Evolutionary conservation across 92 coral and sea anemone genomes (phyloP).

Genomic region (Virgularia gustaviana): DNA sequence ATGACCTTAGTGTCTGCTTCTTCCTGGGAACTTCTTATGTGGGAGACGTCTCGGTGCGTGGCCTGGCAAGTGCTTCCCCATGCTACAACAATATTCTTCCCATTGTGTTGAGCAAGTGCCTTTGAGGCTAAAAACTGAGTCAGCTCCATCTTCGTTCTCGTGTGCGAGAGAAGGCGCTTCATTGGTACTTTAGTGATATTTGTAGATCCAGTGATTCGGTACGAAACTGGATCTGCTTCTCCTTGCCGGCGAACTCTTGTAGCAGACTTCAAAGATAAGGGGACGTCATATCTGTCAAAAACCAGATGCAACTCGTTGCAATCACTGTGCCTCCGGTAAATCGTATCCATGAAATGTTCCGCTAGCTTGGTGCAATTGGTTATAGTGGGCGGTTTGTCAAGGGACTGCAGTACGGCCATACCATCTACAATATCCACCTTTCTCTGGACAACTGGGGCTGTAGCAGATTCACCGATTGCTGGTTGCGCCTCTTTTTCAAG

Average conservation of each 20-base stretch:
- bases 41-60: slow-evolving; percentile 3
- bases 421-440: slow-evolving; percentile 50
- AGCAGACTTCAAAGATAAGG: slow-evolving; percentile 54
- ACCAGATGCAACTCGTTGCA: slow-evolving; percentile 47
- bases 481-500: slow-evolving; percentile 48
- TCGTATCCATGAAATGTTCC: slow-evolving; percentile 36
- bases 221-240: slow-evolving; percentile 45
- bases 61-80: slow-evolving; percentile 6
- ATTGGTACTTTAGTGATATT: slow-evolving; percentile 51
- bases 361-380: slow-evolving; percentile 49
- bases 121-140: slow-evolving; percentile 48
- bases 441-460: neutral
- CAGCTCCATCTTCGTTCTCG: slow-evolving; percentile 49
- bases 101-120: slow-evolving; percentile 16
- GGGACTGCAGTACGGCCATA: slow-evolving; percentile 59
- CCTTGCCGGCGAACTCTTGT: slow-evolving; percentile 43
- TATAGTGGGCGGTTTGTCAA: slow-evolving; percentile 46
- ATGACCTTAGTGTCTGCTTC: neutral
- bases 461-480: neutral
- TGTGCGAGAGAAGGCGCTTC: slow-evolving; percentile 57
- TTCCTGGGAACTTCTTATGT: slow-evolving; percentile 13
- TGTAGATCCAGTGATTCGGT: slow-evolving; percentile 51
- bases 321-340: slow-evolving; percentile 44
- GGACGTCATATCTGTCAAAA: slow-evolving; percentile 60
- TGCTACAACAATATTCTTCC: slow-evolving; percentile 7